Evolutionary conservation across 2,888 invertebrate species (phyloP), one percentile per base, ranked within the genome.

Genomic region (Lysandra coridon): DNA sequence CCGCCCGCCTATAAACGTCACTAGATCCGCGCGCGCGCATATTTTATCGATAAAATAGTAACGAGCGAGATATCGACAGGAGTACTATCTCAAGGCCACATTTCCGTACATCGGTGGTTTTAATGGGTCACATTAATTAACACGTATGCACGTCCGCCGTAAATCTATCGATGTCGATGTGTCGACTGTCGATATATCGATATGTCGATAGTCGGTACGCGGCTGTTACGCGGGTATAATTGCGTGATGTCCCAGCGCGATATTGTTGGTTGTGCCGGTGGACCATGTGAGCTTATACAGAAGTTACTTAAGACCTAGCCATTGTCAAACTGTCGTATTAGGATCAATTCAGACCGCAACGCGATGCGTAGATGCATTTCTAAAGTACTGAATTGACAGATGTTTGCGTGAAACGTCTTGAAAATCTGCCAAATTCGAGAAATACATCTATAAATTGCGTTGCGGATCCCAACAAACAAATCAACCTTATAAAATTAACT

Each of bases 101-200:
- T 83, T 83, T 81, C 81, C 79, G 80, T 82, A 82, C 82, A 84
- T 83, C 83, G 80, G 81, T 82, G 82, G 83, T 83, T 82, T 83
- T 85, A 84, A 88, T 89, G 86, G 86, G 84, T 86, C 85, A 84
- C 85, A 90, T 90, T 92, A 92, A 92, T 92, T 92, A 92, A 91
- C 91, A 91, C 91, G 90, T 90, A 88, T 87, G 86, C 82, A 82
- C 85, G 86, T 85, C 88, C 85, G 86, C 87, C 88, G 90, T 92
- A 91, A 91, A 92, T 92, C 91, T 89, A 83, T 83, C 80, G 83
- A 84, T 84, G 90, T 89, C 89, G 88, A 87, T 86, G 86, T 87
- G 87, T 88, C 90, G 88, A 87, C 88, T 85, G 87, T 88, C 87
- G 88, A 88, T 88, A 86, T 85, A 82, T 75, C 49, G 75, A 83